These are phyloP conservation scores for Caradrina clavipalpis DNA, from an alignment of 2,888 invertebrate genomes.

Conservation along the genomic window DNA sequence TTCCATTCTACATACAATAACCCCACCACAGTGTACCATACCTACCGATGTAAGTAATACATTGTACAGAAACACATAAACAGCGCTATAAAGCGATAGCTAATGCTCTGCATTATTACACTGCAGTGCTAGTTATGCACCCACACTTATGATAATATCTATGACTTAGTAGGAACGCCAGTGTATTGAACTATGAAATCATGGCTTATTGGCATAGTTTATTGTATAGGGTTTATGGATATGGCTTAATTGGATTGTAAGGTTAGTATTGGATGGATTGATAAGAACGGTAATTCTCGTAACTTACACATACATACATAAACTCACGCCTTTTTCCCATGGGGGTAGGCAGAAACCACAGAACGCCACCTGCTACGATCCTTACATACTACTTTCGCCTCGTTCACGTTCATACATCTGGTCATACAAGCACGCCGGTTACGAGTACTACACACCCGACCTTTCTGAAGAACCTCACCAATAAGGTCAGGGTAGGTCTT, in stretches of 20 bases:
- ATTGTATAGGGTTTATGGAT: conserved; percentile 27
- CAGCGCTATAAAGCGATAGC: conserved; percentile 54
- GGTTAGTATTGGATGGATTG: conserved; percentile 5
- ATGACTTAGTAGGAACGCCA: conserved; percentile 38
- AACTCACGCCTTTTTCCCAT: too few species aligned
- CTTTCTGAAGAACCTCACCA: too few species aligned
- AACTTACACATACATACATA: too few species aligned
- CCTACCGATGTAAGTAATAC: conserved; percentile 1
- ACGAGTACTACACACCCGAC: too few species aligned
- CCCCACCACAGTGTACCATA: conserved; percentile 4
- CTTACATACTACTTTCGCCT: too few species aligned
- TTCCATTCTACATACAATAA: not conserved
- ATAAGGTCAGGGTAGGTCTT: too few species aligned
- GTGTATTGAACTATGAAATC: conserved; percentile 48
- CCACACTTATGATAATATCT: conserved; percentile 56
- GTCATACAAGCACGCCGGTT: too few species aligned
- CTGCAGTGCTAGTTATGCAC: conserved; percentile 51
- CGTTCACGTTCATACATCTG: too few species aligned
- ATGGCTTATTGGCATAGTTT: conserved; percentile 43
- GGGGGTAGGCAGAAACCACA: too few species aligned
- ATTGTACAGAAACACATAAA: conserved; percentile 46
- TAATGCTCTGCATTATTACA: conserved; percentile 57
- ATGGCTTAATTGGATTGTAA: conserved; percentile 25
- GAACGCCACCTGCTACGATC: too few species aligned
- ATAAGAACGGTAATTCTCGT: not conserved